Evolutionary conservation across 2,888 invertebrate species (phyloP).

Genomic region (Cryptophagus acutangulus): DNA sequence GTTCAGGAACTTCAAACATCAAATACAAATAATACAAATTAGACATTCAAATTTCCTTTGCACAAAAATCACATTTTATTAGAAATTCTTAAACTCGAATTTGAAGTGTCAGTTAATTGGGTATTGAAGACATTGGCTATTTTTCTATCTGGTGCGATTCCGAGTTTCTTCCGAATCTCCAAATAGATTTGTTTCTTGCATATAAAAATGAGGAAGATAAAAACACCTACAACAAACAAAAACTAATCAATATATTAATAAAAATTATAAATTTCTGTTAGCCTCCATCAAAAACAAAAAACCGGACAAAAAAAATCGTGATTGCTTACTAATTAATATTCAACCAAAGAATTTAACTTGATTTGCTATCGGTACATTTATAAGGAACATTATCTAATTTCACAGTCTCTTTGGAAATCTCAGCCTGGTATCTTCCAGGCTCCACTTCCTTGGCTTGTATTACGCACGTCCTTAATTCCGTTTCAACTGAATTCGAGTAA

Average conservation of each 20-base stretch:
- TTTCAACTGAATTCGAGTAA: constrained; percentile 63
- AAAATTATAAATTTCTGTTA: too few relatives aligned
- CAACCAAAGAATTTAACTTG: too few relatives aligned
- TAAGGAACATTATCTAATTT: constrained; percentile 62
- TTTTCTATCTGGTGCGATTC: too few relatives aligned
- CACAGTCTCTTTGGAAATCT: constrained; percentile 56
- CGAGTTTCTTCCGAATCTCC: constrained; percentile 55
- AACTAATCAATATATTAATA: neutral
- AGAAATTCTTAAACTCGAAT: too few relatives aligned
- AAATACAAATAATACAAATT: too few relatives aligned
- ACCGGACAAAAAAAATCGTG: neutral
- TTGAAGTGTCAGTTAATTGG: too few relatives aligned
- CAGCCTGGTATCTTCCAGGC: constrained; percentile 61
- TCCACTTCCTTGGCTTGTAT: constrained; percentile 66
- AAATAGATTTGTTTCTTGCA: constrained; percentile 63
- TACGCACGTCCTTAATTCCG: constrained; percentile 65
- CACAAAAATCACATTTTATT: too few relatives aligned
- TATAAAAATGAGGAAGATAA: constrained; percentile 67
- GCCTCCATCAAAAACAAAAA: neutral
- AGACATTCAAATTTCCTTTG: too few relatives aligned
- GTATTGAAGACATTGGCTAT: too few relatives aligned
- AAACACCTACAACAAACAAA: constrained; percentile 42
- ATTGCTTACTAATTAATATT: too few relatives aligned
- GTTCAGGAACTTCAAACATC: too few relatives aligned
- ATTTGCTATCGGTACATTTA: too few relatives aligned